Percentiles rank a stretch among this genome's conserved stretches.
phyloP scores from a whole-genome alignment of 2,113 vertebrate species.

The Lagenorhynchus albirostris region DNA sequence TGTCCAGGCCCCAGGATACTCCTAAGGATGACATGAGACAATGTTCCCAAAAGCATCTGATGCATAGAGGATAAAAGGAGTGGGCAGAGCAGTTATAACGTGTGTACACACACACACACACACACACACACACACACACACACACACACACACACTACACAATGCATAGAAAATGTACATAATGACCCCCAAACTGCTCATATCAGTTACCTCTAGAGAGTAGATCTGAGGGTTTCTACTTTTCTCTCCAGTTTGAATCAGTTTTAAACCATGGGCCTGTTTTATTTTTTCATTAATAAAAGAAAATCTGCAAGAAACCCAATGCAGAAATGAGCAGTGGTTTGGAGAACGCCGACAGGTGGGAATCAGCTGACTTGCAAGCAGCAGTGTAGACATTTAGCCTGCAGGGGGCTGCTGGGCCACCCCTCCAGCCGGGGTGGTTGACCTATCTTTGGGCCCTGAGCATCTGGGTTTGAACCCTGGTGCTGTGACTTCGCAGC shows the following conservation, averaged over 20 bases:
- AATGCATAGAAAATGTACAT: neutral
- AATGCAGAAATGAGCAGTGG: neutral
- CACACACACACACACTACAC: rapidly evolving
- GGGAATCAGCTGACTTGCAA: neutral
- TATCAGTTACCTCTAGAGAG: neutral
- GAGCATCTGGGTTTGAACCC: neutral
- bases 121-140: neutral
- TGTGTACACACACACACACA: neutral
- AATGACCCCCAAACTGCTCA: neutral
- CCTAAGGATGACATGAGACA: neutral
- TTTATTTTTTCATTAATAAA: neutral
- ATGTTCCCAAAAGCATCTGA: neutral
- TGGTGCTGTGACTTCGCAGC: neutral
- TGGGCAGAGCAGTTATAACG: neutral
- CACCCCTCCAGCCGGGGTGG: neutral
- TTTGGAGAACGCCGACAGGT: neutral
- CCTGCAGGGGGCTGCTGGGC: neutral
- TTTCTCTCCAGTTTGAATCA: neutral
- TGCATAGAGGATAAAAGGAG: neutral
- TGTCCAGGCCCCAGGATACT: neutral
- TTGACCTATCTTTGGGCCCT: neutral
- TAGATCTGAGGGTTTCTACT: neutral
- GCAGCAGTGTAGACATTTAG: neutral
- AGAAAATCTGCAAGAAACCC: neutral
- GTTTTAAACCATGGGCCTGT: neutral